Percentiles rank a stretch among this genome's conserved stretches.
Conservation (phyloP, 2,888 invertebrate genomes). For the Rhagonycha fulva region DNA sequence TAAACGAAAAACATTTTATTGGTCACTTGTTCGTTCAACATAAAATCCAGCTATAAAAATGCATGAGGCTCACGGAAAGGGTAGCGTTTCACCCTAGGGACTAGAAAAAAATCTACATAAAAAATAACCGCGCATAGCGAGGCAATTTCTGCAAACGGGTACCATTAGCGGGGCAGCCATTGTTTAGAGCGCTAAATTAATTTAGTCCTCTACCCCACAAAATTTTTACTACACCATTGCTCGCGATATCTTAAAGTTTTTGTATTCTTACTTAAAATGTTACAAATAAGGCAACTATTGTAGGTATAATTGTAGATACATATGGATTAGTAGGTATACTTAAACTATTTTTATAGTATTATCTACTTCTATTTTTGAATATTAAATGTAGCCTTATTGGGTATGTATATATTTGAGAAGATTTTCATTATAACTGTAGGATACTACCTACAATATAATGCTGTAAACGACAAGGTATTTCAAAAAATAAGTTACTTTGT, state of each 20-base stretch:
- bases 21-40: conserved; percentile 33
- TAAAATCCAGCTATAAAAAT: conserved; percentile 46
- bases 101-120: conserved; percentile 52
- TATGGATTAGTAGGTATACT: too few species aligned
- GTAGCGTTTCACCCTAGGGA: conserved; percentile 45
- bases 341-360: too few species aligned
- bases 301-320: too few species aligned
- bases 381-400: neutral
- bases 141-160: conserved; percentile 57
- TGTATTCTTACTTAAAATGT: conserved; percentile 18
- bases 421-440: neutral
- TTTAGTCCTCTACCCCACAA: conserved; percentile 50
- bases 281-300: conserved; percentile 25
- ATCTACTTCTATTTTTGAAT: neutral
- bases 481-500: conserved; percentile 30
- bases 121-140: conserved; percentile 55
- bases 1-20: conserved; percentile 33
- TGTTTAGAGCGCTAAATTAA: conserved; percentile 60
- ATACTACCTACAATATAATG: conserved; percentile 18
- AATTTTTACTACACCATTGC: conserved; percentile 16
- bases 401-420: neutral
- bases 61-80: conserved; percentile 46
- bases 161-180: conserved; percentile 58
- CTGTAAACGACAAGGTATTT: conserved; percentile 20
- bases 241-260: conserved; percentile 33